A percentile compares a stretch with the other conserved stretches of the same genome.
phyloP scores from a whole-genome alignment of 2,797 vertebrate species.

The Kryptopterus vitreolus region DNA sequence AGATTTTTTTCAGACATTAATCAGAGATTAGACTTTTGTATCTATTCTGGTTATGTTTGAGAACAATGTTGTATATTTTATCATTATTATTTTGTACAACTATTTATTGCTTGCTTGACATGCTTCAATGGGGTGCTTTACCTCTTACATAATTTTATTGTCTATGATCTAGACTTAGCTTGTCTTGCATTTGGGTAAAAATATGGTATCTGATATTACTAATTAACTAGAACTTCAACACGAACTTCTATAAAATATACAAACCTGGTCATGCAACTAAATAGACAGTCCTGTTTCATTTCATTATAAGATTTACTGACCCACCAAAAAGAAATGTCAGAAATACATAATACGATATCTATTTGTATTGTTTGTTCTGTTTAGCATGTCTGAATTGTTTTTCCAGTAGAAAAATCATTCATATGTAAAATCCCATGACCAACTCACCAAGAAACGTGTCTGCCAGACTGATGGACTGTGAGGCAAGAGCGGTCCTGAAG shows the following conservation, averaged over 20 bases:
- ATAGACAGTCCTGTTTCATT: background rate
- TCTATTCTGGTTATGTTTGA: background rate
- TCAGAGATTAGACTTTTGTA: background rate
- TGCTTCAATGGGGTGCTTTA: background rate
- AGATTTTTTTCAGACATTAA: background rate
- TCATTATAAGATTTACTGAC: background rate
- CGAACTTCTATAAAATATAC: background rate
- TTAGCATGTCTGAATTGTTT: background rate
- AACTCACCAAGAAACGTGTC: slow-evolving; percentile 88
- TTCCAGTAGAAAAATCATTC: background rate
- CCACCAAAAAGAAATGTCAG: background rate
- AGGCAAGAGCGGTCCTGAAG: slow-evolving; percentile 87
- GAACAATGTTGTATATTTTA: background rate
- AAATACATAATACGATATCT: background rate
- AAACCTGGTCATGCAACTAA: background rate
- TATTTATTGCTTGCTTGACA: background rate
- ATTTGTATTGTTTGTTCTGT: background rate
- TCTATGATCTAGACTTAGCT: background rate
- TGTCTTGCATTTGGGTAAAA: background rate
- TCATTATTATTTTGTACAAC: background rate
- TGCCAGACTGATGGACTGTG: slow-evolving; percentile 93
- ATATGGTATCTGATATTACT: background rate
- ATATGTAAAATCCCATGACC: background rate
- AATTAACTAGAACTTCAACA: background rate
- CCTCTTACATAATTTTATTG: background rate